A percentile compares a stretch with the other conserved stretches of the same genome.
These are phyloP conservation scores for Pollenia labialis DNA, from an alignment of 2,888 invertebrate genomes.

Conservation along the genomic window DNA sequence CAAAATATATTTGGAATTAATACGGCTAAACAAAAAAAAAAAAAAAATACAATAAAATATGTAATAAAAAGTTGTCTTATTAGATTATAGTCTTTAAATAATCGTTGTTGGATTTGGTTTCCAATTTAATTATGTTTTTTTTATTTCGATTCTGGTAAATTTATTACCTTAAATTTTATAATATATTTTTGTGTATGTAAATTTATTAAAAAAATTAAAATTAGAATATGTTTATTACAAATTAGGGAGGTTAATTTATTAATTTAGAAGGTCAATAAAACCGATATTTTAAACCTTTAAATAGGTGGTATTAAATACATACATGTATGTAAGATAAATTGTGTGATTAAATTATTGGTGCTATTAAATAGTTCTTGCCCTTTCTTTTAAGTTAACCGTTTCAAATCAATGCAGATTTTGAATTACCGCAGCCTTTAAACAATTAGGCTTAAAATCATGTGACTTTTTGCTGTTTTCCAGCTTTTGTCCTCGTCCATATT, in stretches of 20 bases:
- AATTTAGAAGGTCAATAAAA: too few species aligned
- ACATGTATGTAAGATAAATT: too few species aligned
- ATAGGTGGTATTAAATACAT: too few species aligned
- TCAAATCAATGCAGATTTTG: too few species aligned
- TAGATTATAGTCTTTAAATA: not conserved
- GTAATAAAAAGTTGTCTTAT: conserved; percentile 29
- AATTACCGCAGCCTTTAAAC: too few species aligned
- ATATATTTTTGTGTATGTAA: conserved; percentile 6
- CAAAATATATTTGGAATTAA: conserved; percentile 33
- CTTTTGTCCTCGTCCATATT: too few species aligned
- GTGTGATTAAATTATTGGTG: too few species aligned
- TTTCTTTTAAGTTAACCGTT: too few species aligned
- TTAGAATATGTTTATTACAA: not conserved
- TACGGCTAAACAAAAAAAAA: not conserved
- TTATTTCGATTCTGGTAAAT: not conserved
- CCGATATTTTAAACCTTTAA: too few species aligned
- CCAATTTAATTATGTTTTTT: not conserved
- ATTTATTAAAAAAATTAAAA: not conserved
- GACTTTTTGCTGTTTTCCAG: too few species aligned
- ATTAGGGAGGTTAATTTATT: not conserved
- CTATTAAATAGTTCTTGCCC: too few species aligned
- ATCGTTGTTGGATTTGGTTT: not conserved
- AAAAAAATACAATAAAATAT: not conserved
- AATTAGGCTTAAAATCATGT: too few species aligned
- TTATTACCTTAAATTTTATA: conserved; percentile 3